Percentiles rank a stretch among this genome's conserved stretches.
Evolutionary conservation across 35 echinoderm and acorn worm genomes (phyloP).

Genomic region (Heliocidaris tuberculata): DNA sequence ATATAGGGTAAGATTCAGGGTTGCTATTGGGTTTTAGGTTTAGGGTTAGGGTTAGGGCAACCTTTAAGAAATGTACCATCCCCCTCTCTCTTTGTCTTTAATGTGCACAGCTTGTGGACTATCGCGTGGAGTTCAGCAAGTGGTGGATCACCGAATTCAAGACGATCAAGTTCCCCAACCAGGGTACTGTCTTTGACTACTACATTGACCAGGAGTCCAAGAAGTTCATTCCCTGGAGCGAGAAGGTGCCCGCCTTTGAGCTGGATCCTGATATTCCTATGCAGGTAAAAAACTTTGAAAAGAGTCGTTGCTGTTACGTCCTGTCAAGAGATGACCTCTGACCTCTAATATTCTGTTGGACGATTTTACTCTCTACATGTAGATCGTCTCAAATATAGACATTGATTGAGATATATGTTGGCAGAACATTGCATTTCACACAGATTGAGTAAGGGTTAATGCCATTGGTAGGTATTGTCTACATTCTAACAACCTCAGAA

Average conservation of each 20-base stretch:
- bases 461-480: too few species aligned
- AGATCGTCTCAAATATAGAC: not conserved
- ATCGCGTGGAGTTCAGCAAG: slow-evolving; percentile 96
- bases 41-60: too few species aligned
- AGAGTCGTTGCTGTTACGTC: not conserved
- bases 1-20: too few species aligned
- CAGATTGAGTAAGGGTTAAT: too few species aligned
- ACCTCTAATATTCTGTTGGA: not conserved
- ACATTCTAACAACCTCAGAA: too few species aligned
- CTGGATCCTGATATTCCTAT: slow-evolving; percentile 94
- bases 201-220: slow-evolving; percentile 88
- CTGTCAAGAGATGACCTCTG: not conserved
- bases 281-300: slow-evolving; percentile 62
- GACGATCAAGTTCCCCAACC: slow-evolving; percentile 98
- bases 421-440: too few species aligned
- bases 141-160: slow-evolving; percentile 99
- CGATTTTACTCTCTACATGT: not conserved
- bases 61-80: not conserved
- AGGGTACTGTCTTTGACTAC: slow-evolving; percentile 98
- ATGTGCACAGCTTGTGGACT: slow-evolving; percentile 65
- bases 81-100: not conserved
- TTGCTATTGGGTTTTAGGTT: too few species aligned
- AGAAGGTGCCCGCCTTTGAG: slow-evolving; percentile 89
- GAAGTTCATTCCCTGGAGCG: slow-evolving; percentile 94
- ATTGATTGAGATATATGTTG: too few species aligned